Evolutionary conservation across 1,140 invertebrate species (phyloP).

Genomic region (Cardiocondyla obscurior): DNA sequence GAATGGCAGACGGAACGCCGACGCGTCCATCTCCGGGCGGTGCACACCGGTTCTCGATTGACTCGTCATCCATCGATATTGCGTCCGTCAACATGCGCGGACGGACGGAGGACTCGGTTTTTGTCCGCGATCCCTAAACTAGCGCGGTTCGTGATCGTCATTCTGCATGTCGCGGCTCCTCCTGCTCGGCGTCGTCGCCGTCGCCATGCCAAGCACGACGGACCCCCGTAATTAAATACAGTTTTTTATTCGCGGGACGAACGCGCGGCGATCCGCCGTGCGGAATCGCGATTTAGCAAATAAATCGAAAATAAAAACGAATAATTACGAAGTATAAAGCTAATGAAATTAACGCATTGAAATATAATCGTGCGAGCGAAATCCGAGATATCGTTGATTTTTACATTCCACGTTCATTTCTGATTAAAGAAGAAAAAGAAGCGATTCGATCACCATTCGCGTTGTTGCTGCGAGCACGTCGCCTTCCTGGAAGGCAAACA

Average conservation of each 20-base stretch:
- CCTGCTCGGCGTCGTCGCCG: slow-evolving; percentile 48
- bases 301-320: slow-evolving; percentile 72
- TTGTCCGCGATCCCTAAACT: slow-evolving; percentile 75
- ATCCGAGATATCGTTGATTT: not conserved
- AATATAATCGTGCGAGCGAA: not conserved
- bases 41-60: slow-evolving; percentile 65
- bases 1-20: slow-evolving; percentile 46
- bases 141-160: slow-evolving; percentile 68
- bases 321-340: not conserved
- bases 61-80: slow-evolving; percentile 74
- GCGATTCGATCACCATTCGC: not conserved
- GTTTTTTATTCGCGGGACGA: slow-evolving; percentile 73
- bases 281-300: slow-evolving; percentile 60
- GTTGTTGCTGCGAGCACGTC: slow-evolving; percentile 55
- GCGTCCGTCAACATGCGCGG: slow-evolving; percentile 50
- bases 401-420: not conserved
- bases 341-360: not conserved
- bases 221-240: slow-evolving; percentile 78
- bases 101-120: slow-evolving; percentile 65
- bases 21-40: slow-evolving; percentile 47
- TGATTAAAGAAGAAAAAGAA: slow-evolving; percentile 17
- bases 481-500: slow-evolving; percentile 76
- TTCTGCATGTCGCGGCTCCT: slow-evolving; percentile 62
- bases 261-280: slow-evolving; percentile 61
- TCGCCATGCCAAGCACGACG: slow-evolving; percentile 50